Evolutionary conservation across 1,140 invertebrate genomes (phyloP).

Genomic region (Cotesia typhae): DNA sequence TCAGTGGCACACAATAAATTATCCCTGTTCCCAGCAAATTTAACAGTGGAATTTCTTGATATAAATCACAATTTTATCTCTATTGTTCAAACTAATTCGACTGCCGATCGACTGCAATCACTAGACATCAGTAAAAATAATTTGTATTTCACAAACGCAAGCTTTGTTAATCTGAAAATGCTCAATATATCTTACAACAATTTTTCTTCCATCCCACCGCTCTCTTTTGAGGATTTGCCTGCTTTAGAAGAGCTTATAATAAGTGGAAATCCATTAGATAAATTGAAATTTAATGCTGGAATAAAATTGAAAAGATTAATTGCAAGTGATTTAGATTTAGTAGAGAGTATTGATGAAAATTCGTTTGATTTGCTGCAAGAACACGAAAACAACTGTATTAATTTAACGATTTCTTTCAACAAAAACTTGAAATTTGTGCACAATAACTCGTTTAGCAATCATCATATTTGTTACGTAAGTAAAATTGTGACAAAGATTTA

Average conservation of each 20-base stretch:
- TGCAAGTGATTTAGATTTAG: slow-evolving; percentile 39
- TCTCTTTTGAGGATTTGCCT: slow-evolving; percentile 51
- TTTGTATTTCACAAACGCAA: slow-evolving; percentile 42
- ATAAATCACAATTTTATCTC: slow-evolving; percentile 33
- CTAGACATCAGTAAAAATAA: slow-evolving; percentile 54
- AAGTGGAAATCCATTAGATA: slow-evolving; percentile 48
- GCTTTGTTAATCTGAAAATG: slow-evolving; percentile 53
- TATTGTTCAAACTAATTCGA: slow-evolving; percentile 20
- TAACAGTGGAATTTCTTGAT: slow-evolving; percentile 36
- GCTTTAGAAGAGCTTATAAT: slow-evolving; percentile 45
- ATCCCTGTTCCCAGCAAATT: slow-evolving; percentile 27
- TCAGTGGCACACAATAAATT: slow-evolving; percentile 42
- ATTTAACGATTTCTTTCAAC: slow-evolving; percentile 50
- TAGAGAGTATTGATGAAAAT: slow-evolving; percentile 47
- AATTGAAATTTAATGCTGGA: slow-evolving; percentile 46
- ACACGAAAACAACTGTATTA: slow-evolving; percentile 47
- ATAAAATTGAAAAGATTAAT: slow-evolving; percentile 47
- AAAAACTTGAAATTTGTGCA: slow-evolving; percentile 42
- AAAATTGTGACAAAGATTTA: neutral
- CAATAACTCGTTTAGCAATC: slow-evolving; percentile 41
- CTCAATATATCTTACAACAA: slow-evolving; percentile 68
- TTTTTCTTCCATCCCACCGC: slow-evolving; percentile 51
- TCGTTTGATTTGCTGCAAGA: slow-evolving; percentile 46
- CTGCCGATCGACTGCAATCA: slow-evolving; percentile 40
- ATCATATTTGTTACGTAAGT: slow-evolving; percentile 57